phyloP scores from a whole-genome alignment of 92 coral and sea anemone species.

The Epizoanthus illoricatus region DNA sequence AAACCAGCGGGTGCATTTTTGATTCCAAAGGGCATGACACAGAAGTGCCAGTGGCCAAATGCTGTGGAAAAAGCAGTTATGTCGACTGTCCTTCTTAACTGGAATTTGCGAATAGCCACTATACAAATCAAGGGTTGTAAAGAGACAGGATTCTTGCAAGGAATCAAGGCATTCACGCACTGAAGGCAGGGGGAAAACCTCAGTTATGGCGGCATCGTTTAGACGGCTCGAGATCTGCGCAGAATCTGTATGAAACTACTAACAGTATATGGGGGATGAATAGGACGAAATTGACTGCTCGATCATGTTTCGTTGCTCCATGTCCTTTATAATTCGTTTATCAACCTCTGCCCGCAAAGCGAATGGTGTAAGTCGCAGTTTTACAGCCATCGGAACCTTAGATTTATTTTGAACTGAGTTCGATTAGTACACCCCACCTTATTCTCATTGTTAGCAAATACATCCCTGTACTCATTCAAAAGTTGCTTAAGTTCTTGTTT shows the following conservation, averaged over 20 bases:
- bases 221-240: constrained; percentile 43
- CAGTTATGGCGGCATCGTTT: constrained; percentile 39
- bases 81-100: constrained; percentile 17
- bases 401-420: constrained; percentile 51
- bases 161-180: constrained; percentile 58
- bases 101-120: constrained; percentile 58
- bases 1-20: constrained; percentile 56
- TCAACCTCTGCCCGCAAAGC: constrained; percentile 58
- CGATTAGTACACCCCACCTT: constrained; percentile 56
- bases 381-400: constrained; percentile 57
- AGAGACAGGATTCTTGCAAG: constrained; percentile 41
- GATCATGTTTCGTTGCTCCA: constrained; percentile 53
- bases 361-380: constrained; percentile 55
- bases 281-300: constrained; percentile 49
- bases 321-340: constrained; percentile 44
- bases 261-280: constrained; percentile 51
- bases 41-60: constrained; percentile 51
- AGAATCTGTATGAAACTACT: constrained; percentile 51
- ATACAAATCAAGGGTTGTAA: constrained; percentile 50
- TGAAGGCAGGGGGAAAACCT: constrained; percentile 58
- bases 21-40: constrained; percentile 57
- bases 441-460: constrained; percentile 52
- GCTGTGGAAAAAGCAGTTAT: constrained; percentile 53
- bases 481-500: constrained; percentile 42
- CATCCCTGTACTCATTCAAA: constrained; percentile 55